Evolutionary conservation across 2,888 invertebrate species (phyloP).

Genomic region (Chalcosyrphus nemorum): DNA sequence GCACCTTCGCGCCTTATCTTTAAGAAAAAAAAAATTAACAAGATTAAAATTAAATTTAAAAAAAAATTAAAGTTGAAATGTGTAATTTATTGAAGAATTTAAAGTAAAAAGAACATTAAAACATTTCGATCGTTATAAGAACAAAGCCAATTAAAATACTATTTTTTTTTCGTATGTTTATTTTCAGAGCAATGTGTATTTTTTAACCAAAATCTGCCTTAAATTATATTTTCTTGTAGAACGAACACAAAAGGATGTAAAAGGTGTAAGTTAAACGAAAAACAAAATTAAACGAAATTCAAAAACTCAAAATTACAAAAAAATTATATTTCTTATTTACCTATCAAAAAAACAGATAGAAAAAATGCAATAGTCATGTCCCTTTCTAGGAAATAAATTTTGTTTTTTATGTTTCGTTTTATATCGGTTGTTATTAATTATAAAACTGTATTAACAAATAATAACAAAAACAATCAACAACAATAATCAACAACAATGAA

Average conservation of each 20-base stretch:
- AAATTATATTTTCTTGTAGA: constrained; percentile 86
- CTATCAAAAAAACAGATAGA: constrained; percentile 35
- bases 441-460: constrained; percentile 29
- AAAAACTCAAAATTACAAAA: constrained; percentile 74
- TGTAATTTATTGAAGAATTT: constrained; percentile 75
- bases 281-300: constrained; percentile 75
- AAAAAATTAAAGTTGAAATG: constrained; percentile 81
- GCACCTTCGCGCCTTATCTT: constrained; percentile 89
- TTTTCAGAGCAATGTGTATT: constrained; percentile 82
- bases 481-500: constrained; percentile 74
- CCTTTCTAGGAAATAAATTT: constrained; percentile 2
- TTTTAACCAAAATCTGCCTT: constrained; percentile 86
- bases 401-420: neutral
- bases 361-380: constrained; percentile 44
- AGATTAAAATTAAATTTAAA: constrained; percentile 80
- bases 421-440: neutral
- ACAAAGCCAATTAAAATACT: constrained; percentile 74
- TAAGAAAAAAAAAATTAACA: constrained; percentile 83
- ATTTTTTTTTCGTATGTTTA: constrained; percentile 53
- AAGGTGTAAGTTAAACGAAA: constrained; percentile 50
- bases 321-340: constrained; percentile 55
- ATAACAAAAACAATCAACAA: constrained; percentile 64
- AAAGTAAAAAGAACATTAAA: constrained; percentile 58
- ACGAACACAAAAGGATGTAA: constrained; percentile 74
- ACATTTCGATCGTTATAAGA: constrained; percentile 75